These are phyloP conservation scores for Trissolcus basalis DNA, from an alignment of 1,140 invertebrate genomes.

Conservation along the genomic window DNA sequence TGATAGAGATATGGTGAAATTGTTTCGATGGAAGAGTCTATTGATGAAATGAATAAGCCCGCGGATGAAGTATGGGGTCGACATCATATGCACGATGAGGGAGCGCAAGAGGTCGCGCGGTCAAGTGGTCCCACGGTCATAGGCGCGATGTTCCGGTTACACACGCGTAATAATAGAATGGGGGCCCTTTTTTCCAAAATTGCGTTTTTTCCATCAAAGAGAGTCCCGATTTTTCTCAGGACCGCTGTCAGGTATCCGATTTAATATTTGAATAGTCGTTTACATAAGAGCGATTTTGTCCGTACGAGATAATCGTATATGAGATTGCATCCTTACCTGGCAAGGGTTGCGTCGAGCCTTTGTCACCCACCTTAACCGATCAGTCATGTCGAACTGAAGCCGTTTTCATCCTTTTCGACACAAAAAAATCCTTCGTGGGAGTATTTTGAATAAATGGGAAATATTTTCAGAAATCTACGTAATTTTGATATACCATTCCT, in stretches of 20 bases:
- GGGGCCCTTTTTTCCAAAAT: slow-evolving; percentile 37
- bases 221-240: slow-evolving; percentile 47
- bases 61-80: slow-evolving; percentile 33
- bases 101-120: slow-evolving; percentile 13
- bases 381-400: slow-evolving; percentile 27
- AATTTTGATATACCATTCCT: slow-evolving; percentile 43
- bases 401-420: slow-evolving; percentile 34
- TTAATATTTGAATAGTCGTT: slow-evolving; percentile 48
- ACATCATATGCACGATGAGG: slow-evolving; percentile 8
- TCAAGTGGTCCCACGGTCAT: slow-evolving; percentile 50
- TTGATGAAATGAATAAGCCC: slow-evolving; percentile 29
- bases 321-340: slow-evolving; percentile 41
- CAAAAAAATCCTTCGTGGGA: slow-evolving; percentile 11
- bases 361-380: slow-evolving; percentile 23
- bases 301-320: slow-evolving; percentile 13
- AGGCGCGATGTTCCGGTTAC: background rate
- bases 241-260: slow-evolving; percentile 30
- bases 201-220: slow-evolving; percentile 50
- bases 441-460: slow-evolving; percentile 48
- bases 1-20: no score
- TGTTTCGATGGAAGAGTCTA: slow-evolving; percentile 16
- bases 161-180: slow-evolving; percentile 36
- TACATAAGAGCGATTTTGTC: slow-evolving; percentile 49
- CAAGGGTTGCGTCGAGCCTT: slow-evolving; percentile 51
- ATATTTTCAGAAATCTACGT: slow-evolving; percentile 44